Percentiles rank a stretch among this genome's conserved stretches.
phyloP scores from a whole-genome alignment of 2,797 vertebrate species.

The Poecilia gillii region DNA sequence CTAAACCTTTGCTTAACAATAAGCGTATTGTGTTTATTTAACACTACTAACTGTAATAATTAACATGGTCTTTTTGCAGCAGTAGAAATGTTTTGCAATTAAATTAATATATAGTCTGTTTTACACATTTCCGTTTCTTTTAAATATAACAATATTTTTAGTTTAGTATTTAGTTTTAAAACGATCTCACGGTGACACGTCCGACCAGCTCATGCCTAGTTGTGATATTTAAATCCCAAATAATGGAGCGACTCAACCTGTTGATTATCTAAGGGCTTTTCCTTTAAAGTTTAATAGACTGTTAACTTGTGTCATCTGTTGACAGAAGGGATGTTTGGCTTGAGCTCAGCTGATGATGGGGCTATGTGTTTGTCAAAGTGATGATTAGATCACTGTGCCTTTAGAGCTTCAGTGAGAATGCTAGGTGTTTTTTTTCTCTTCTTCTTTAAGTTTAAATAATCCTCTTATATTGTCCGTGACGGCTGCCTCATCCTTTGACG shows the following conservation, averaged over 20 bases:
- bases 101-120: not conserved
- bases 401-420: conserved; percentile 14
- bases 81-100: not conserved
- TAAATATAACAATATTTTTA: not conserved
- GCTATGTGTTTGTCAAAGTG: conserved; percentile 32
- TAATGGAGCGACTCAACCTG: conserved; percentile 5
- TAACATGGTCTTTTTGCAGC: not conserved
- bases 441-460: conserved; percentile 15
- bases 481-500: conserved; percentile 11
- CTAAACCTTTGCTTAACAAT: not conserved
- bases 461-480: conserved; percentile 4
- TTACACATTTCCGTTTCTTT: not conserved
- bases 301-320: conserved; percentile 49
- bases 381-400: conserved; percentile 27
- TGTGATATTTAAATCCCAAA: conserved; percentile 6
- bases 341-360: conserved; percentile 18
- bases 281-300: conserved; percentile 19
- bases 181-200: not conserved
- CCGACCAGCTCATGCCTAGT: not conserved
- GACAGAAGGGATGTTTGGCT: conserved; percentile 32
- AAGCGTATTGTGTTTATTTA: not conserved
- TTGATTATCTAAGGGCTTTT: conserved; percentile 21
- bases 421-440: conserved; percentile 5
- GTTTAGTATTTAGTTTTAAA: too few species aligned
- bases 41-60: not conserved